Conservation (phyloP, 2,113 vertebrate species). For the Alaudala cheleensis region DNA sequence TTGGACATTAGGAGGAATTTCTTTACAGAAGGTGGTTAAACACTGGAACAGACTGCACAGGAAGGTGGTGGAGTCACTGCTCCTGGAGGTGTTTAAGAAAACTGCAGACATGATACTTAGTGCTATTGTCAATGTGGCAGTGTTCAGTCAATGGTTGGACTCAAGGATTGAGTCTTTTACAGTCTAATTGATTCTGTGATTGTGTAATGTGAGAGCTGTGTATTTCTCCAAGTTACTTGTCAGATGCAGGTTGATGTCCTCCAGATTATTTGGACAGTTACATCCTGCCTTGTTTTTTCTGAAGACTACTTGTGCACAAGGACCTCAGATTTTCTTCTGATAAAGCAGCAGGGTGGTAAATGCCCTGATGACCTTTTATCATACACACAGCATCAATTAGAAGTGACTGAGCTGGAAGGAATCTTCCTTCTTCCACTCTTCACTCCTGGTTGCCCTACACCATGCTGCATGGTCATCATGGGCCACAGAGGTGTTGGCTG, state of each 20-base stretch:
- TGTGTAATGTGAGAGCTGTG: background rate
- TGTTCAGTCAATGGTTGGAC: background rate
- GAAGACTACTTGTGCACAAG: background rate
- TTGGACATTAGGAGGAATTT: background rate
- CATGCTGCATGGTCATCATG: rapidly evolving
- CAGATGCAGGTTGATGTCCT: background rate
- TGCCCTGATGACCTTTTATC: background rate
- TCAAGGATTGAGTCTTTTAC: background rate
- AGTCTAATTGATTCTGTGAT: background rate
- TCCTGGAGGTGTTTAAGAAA: background rate
- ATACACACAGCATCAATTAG: background rate
- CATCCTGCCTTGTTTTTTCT: background rate
- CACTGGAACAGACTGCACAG: background rate
- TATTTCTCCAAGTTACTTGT: background rate
- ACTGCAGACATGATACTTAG: background rate
- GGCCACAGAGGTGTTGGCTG: background rate
- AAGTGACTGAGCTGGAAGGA: background rate
- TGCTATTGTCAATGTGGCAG: rapidly evolving
- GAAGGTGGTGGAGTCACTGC: no score
- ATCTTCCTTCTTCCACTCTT: background rate
- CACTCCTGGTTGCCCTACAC: background rate
- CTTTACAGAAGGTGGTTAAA: background rate
- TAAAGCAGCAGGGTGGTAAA: background rate
- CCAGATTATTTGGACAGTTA: background rate
- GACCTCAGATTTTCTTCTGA: background rate